phyloP scores from a whole-genome alignment of 92 coral and sea anemone species.

The Actinernus sp. region DNA sequence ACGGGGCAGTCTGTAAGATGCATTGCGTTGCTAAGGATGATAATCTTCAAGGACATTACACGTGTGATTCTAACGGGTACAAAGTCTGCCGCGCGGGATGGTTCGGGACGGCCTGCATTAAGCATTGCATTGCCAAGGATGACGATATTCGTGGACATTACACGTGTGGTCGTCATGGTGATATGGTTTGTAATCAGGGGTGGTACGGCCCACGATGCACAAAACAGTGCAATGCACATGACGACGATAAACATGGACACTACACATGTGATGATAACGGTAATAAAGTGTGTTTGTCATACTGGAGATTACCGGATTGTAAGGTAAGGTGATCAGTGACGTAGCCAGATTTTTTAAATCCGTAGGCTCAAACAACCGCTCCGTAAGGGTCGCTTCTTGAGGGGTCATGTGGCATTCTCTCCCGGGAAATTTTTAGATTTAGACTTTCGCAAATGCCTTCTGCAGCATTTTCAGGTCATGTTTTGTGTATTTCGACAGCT shows the following conservation, averaged over 20 bases:
- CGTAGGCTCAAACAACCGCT: too few species aligned
- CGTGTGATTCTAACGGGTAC: conserved; percentile 53
- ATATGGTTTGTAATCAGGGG: conserved; percentile 47
- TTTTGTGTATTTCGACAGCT: too few species aligned
- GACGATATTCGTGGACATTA: conserved; percentile 43
- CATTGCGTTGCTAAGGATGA: conserved; percentile 37
- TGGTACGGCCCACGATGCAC: conserved; percentile 63
- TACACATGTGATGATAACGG: conserved; percentile 48
- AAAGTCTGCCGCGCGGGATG: conserved; percentile 22
- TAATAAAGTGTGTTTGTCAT: conserved; percentile 28
- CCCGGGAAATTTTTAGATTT: too few species aligned
- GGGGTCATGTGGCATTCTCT: too few species aligned
- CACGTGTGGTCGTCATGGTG: conserved; percentile 61
- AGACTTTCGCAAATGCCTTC: too few species aligned
- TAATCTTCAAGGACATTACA: conserved; percentile 37
- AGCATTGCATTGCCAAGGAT: conserved; percentile 55
- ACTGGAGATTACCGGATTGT: conserved; percentile 46
- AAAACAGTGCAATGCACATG: conserved; percentile 28
- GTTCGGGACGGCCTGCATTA: conserved; percentile 44
- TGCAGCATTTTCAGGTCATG: too few species aligned
- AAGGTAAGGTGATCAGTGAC: too few species aligned
- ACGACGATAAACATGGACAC: conserved; percentile 46
- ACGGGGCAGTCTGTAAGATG: conserved; percentile 33
- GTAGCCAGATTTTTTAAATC: too few species aligned
- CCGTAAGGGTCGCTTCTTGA: too few species aligned